Evolutionary conservation across 2,797 vertebrate genomes (phyloP).

Genomic region (Syngnathus rostellatus): DNA sequence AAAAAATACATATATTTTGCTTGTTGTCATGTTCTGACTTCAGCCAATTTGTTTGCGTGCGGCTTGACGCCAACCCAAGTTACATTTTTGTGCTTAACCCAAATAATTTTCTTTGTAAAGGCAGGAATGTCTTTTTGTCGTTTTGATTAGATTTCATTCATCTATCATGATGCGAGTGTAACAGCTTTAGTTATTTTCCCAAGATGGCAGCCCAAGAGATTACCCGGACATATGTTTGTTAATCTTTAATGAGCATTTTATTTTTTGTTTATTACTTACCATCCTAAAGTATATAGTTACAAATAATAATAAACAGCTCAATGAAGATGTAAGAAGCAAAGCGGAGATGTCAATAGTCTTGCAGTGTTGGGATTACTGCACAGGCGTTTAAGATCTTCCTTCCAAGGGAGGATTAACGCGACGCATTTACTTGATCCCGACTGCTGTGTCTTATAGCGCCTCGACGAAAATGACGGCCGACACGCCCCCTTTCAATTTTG

Average conservation of each 20-base stretch:
- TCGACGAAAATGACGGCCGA: constrained; percentile 26
- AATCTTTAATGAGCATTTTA: not conserved
- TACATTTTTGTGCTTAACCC: not conserved
- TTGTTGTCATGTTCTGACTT: not conserved
- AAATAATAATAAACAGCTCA: constrained; percentile 12
- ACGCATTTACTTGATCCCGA: constrained; percentile 55
- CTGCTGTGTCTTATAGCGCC: constrained; percentile 40
- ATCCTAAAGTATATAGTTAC: constrained; percentile 12
- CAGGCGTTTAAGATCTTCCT: constrained; percentile 37
- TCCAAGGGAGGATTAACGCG: constrained; percentile 46
- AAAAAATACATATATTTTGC: not conserved
- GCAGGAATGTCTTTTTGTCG: not conserved
- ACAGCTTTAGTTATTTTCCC: not conserved
- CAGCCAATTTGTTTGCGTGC: not conserved
- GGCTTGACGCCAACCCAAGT: not conserved
- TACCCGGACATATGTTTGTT: not conserved
- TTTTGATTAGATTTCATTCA: not conserved
- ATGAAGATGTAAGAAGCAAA: not conserved
- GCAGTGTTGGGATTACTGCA: constrained; percentile 46
- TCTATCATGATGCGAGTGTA: not conserved
- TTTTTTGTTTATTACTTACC: not conserved
- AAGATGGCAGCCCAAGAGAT: not conserved
- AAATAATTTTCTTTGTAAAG: not conserved
- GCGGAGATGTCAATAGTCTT: not conserved
- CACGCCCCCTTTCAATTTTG: constrained; percentile 4